Conservation (phyloP, 1,140 invertebrate species). For the Aphidius gifuensis region DNA sequence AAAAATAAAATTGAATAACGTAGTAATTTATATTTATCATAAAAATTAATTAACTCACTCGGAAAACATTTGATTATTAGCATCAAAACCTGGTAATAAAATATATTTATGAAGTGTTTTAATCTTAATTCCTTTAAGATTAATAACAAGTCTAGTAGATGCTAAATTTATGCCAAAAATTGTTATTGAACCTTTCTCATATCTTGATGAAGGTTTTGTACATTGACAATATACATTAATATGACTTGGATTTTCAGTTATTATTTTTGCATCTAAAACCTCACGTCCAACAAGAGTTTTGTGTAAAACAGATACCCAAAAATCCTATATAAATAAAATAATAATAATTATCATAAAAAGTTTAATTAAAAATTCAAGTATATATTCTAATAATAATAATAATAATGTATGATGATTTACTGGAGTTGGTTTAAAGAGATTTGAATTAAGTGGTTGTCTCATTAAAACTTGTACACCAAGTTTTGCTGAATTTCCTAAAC, state of each 20-base stretch:
- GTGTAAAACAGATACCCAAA: conserved; percentile 55
- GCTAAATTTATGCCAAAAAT: conserved; percentile 51
- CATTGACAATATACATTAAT: conserved; percentile 53
- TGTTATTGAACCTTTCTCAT: conserved; percentile 46
- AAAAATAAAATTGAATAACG: neutral
- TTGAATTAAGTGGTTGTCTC: conserved; percentile 42
- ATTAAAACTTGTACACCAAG: conserved; percentile 52
- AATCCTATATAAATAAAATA: conserved; percentile 44
- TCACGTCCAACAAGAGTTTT: conserved; percentile 51
- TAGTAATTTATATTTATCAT: neutral
- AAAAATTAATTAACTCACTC: conserved; percentile 35
- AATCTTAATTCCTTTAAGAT: conserved; percentile 37
- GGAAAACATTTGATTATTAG: conserved; percentile 40
- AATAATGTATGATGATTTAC: conserved; percentile 36
- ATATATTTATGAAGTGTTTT: conserved; percentile 44
- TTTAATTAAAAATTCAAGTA: too few relatives aligned
- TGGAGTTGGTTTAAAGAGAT: conserved; percentile 45
- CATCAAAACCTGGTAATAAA: conserved; percentile 40
- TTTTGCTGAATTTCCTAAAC: conserved; percentile 50
- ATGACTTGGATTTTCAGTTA: conserved; percentile 36
- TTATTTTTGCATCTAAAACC: conserved; percentile 48
- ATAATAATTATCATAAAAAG: neutral
- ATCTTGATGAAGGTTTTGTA: conserved; percentile 42
- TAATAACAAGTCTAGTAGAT: conserved; percentile 29
- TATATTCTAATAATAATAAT: neutral